Base-by-base conservation (phyloP, 2,888 invertebrate genomes). In the Danaus chrysippus region DNA sequence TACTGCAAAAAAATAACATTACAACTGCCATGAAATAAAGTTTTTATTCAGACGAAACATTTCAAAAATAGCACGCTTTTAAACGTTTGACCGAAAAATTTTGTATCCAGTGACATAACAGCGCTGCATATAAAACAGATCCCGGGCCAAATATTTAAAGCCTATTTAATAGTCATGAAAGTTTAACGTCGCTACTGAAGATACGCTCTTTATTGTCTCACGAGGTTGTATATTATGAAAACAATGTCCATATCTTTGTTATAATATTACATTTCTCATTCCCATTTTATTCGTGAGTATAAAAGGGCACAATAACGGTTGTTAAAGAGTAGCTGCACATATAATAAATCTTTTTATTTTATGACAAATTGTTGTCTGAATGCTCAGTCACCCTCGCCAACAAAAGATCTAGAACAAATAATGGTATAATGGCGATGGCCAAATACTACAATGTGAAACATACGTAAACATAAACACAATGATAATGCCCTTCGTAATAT, bases 331-430 rank as follows among this genome's bases (percentile, higher is more conserved):
- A 73, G 76, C 76, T 81, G 78, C 82, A 79, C 82, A 76, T 78
- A 71, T 81, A 76, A 90, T 90, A 90, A 90, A 91, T 91, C 89
- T 90, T 84, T 89, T 84, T 87, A 87, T 89, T 91, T 90, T 89
- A 90, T 91, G 90, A 91, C 90, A 91, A 90, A 91, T 91, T 86
- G 88, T 84, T 86, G 87, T 84, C 83, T 81, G 83, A 76, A 74
- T 74, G 73, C 73, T 74, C 75, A 70, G 78, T 79, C 79, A 79
- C 86, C 85, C 86, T 80, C 79, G 67, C 66, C 71, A 75, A 84
- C 87, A 87, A 87, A 81, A 81, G 84, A 80, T 81, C 78, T 84
- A 88, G 88, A 85, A 90, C 90, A 90, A 89, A 90, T 81, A 90
- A 75, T 74, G 73, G 78, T 78, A 88, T 85, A 88, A 88, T 88